Evolutionary conservation across 1,140 invertebrate species (phyloP), one percentile per base, ranked within the genome.

Genomic region (Reticulitermes speratus): DNA sequence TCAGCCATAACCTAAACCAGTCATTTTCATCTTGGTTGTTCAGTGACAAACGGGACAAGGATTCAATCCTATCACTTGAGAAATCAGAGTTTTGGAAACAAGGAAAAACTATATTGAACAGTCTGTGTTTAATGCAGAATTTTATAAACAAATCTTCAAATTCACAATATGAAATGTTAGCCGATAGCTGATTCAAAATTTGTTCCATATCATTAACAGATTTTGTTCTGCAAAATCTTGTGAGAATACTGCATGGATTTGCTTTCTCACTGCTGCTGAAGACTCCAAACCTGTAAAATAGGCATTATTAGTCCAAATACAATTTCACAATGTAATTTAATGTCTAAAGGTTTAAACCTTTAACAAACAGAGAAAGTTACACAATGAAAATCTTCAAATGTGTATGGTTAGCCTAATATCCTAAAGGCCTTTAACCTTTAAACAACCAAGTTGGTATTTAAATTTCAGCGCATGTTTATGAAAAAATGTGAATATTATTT

Each of bases 41-140:
- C 21, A n/a, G 23, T 65, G 65, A 45, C 12, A 38, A 30, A 44
- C 25, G 25, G 19, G 83, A 86, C 14, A 84, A 23, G 11, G 23
- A 23, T 30, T 45, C 59, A 16, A 65, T n/a, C 48, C 44, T 45
- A 19, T 84, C 45, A 44, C 32, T 82, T 48, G 55, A 83, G 23
- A 52, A 83, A 11, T 84, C 75, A 84, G 30, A 52, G 21, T 86
- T 82, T 69, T 69, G 25, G 44, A 86, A 82, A 69, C 86, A 86
- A 44, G 86, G 83, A 81, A 84, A 86, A 38, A 55, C 83, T 81
- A 86, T 25, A 32, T 84, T 52, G 52, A 84, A 69, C 82, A 86
- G 86, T 19, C 75, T 48, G 81, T 84, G 81, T 38, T 86, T 48
- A 30, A 84, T 84, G 14, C 81, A 86, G 52, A 84, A 82, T 69